These are phyloP conservation scores for Heliornis fulica DNA, from an alignment of 2,113 vertebrate genomes.

Conservation along the genomic window DNA sequence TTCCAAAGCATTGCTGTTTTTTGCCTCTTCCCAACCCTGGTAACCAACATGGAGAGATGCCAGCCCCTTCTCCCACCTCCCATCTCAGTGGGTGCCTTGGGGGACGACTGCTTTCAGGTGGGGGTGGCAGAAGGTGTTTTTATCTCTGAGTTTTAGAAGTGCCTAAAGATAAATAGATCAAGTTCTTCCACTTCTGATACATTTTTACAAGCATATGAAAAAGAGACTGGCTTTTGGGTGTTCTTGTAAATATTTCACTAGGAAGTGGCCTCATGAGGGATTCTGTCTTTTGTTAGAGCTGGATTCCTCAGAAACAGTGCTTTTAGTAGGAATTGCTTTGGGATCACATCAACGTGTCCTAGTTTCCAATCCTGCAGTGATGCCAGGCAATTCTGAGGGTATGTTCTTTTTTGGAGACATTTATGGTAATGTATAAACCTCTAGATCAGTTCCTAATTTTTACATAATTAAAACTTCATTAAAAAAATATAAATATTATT, in stretches of 20 bases:
- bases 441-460: neutral
- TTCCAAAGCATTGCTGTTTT: neutral
- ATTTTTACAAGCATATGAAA: neutral
- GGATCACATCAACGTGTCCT: neutral
- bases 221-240: constrained; percentile 2
- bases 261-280: neutral
- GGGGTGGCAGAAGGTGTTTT: neutral
- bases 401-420: neutral
- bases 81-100: neutral
- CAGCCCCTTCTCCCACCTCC: neutral
- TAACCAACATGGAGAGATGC: fast-evolving
- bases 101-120: neutral
- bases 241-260: constrained; percentile 45
- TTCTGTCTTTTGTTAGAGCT: neutral
- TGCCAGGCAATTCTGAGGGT: neutral
- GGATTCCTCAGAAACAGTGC: neutral
- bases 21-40: neutral
- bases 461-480: constrained; percentile 28
- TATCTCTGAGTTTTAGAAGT: neutral
- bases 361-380: neutral
- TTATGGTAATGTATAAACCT: neutral
- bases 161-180: neutral
- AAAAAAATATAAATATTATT: neutral
- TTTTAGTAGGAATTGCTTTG: constrained; percentile 11
- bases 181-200: neutral